Base-by-base conservation (phyloP, 2,113 vertebrate genomes). In the Centropristis striata region DNA sequence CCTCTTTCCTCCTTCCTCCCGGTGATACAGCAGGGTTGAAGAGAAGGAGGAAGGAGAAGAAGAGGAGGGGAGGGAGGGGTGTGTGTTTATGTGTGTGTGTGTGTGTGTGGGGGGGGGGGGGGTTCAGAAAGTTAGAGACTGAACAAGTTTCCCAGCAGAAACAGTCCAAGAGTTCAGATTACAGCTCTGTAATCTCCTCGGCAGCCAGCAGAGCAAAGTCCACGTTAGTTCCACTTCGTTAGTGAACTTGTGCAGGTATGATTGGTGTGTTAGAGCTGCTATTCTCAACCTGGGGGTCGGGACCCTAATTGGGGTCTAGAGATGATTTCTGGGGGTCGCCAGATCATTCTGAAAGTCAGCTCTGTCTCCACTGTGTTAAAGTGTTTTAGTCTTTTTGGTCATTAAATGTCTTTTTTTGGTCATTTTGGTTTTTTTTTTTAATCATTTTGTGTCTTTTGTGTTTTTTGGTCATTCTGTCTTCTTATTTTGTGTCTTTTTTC, bases 141-240 rank as follows among this genome's bases (percentile, higher is more conserved):
- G 47, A 39, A 64, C 32, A 60, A 64, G 36, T 88, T 90, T 93
- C 87, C 79, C 83, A 86, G 71, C 63, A 65, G 63, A 32, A 53
- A 28, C 70, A 70, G 83, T 66, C 79, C 83, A 70, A 77, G 82
- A 86, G 70, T 84, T 91, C 75, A 90, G 77, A 81, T 91, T 89
- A 88, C 75, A 65, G 63, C 68, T 21, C 41, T 9, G 11, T 90
- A 84, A 91, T 88, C 81, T 16, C 55, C 65, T 81, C 66, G 78
- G 25, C 60, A 58, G 60, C 8, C 2, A 60, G 20, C 39, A 61
- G 68, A 78, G 50, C 70, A 76, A 90, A 91, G 85, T 89, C 78
- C 54, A 47, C 23, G 73, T 67, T 69, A 4, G 63, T 83, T 71
- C 79, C 23, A 47, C 42, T 57, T 71, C 15, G 4, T 64, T 41